These are phyloP conservation scores for Synergus itoensis DNA, from an alignment of 2,888 invertebrate species.

Conservation along the genomic window DNA sequence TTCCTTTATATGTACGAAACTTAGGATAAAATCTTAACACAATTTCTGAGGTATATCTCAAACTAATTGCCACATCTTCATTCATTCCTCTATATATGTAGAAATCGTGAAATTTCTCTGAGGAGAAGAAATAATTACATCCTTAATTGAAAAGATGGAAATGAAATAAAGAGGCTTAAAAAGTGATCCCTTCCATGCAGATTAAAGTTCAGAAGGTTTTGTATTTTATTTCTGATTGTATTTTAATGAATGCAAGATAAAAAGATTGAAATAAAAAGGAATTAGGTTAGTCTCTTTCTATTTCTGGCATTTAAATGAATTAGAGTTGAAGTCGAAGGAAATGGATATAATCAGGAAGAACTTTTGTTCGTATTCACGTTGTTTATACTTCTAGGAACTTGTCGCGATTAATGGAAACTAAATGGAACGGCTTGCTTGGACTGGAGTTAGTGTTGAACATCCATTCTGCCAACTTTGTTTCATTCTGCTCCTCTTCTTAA, in stretches of 20 bases:
- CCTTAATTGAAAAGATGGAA: background rate
- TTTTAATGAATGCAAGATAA: background rate
- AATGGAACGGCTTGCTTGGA: conserved; percentile 2
- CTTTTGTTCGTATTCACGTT: background rate
- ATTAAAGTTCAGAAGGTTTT: background rate
- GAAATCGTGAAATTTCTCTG: background rate
- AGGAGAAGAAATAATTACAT: background rate
- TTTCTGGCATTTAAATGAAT: background rate
- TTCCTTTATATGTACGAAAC: too few relatives aligned
- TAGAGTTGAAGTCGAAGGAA: background rate
- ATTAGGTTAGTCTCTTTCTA: background rate
- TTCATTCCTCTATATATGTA: background rate
- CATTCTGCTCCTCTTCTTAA: conserved; percentile 24
- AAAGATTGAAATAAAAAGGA: background rate
- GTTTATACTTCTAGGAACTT: conserved; percentile 19
- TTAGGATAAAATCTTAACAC: background rate
- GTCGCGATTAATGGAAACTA: conserved; percentile 37
- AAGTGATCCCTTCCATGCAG: too few relatives aligned
- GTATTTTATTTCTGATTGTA: background rate
- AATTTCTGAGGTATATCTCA: background rate
- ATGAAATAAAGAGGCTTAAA: too few relatives aligned
- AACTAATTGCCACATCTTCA: background rate
- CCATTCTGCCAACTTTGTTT: conserved; percentile 21
- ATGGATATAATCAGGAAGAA: conserved; percentile 4
- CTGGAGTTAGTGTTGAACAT: conserved; percentile 7